Conservation (phyloP, 37 sponge, comb jelly and placozoan species). For the Oopsacas minuta region DNA sequence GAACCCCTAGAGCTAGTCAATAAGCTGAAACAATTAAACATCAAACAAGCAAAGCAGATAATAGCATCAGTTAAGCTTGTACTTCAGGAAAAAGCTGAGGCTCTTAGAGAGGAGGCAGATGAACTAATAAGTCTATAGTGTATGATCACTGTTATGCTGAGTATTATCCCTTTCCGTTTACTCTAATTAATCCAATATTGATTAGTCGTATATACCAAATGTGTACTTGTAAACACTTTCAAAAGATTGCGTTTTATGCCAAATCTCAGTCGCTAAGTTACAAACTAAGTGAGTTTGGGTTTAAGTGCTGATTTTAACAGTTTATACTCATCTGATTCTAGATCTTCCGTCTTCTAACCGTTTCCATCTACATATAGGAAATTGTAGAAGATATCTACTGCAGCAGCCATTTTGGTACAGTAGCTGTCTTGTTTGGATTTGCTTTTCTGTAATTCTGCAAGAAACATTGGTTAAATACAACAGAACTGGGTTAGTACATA, state of each 20-base stretch:
- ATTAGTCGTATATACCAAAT: too few species aligned
- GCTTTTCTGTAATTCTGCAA: background rate
- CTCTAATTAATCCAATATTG: too few species aligned
- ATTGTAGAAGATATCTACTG: background rate
- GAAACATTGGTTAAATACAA: too few species aligned
- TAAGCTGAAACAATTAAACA: slow-evolving; percentile 43
- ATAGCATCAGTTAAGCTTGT: slow-evolving; percentile 55
- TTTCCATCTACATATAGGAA: background rate
- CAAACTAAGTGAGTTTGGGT: too few species aligned
- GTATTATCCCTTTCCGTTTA: too few species aligned
- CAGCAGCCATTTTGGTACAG: background rate
- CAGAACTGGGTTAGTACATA: too few species aligned
- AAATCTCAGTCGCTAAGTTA: too few species aligned
- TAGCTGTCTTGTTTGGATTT: background rate
- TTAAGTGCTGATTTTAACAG: background rate
- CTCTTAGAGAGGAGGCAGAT: slow-evolving; percentile 54
- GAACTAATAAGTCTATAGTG: too few species aligned
- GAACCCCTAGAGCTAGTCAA: slow-evolving; percentile 33
- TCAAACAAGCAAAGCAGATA: slow-evolving; percentile 38
- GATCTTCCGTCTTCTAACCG: background rate
- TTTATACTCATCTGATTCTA: background rate
- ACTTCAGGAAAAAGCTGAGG: slow-evolving; percentile 55
- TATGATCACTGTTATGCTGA: too few species aligned
- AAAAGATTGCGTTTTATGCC: too few species aligned
- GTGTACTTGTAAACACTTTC: too few species aligned